These are phyloP conservation scores for Loriculus beryllinus DNA, from an alignment of 2,797 vertebrate genomes.

Conservation along the genomic window DNA sequence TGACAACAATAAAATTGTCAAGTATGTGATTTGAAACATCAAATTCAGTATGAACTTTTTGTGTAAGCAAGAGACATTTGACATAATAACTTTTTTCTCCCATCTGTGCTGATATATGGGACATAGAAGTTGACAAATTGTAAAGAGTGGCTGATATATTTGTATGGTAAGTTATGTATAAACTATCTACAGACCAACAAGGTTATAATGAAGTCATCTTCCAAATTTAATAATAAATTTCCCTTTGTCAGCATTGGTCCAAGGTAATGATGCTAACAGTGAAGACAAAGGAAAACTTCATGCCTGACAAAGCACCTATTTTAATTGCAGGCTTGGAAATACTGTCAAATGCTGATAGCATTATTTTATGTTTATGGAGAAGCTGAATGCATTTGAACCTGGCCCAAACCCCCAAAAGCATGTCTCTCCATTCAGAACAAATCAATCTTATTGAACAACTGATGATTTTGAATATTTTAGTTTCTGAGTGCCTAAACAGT, in stretches of 20 bases:
- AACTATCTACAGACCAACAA: not conserved
- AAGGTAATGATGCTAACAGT: not conserved
- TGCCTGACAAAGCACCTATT: not conserved
- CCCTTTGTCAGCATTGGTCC: conserved; percentile 3
- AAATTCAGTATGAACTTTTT: conserved; percentile 64
- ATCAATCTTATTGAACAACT: not conserved
- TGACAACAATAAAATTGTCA: conserved; percentile 76
- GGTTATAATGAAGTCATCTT: conserved; percentile 4
- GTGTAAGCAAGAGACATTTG: conserved; percentile 47
- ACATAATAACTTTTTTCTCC: conserved; percentile 51
- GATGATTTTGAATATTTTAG: not conserved
- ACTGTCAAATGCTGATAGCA: not conserved
- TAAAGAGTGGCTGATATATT: conserved; percentile 15
- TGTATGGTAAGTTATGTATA: not conserved
- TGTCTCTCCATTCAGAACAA: not conserved
- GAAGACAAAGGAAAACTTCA: not conserved
- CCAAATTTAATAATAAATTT: conserved; percentile 25
- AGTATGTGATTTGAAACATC: conserved; percentile 71
- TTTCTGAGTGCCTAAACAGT: not conserved
- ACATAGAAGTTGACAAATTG: conserved; percentile 11
- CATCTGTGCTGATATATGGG: conserved; percentile 17
- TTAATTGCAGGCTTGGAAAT: not conserved
- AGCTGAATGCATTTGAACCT: not conserved
- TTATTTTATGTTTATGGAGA: conserved; percentile 25
- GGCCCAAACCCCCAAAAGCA: not conserved